Evolutionary conservation across 2,797 vertebrate genomes (phyloP), one percentile per base, ranked within the genome.

Genomic region (Gambusia yucatana): DNA sequence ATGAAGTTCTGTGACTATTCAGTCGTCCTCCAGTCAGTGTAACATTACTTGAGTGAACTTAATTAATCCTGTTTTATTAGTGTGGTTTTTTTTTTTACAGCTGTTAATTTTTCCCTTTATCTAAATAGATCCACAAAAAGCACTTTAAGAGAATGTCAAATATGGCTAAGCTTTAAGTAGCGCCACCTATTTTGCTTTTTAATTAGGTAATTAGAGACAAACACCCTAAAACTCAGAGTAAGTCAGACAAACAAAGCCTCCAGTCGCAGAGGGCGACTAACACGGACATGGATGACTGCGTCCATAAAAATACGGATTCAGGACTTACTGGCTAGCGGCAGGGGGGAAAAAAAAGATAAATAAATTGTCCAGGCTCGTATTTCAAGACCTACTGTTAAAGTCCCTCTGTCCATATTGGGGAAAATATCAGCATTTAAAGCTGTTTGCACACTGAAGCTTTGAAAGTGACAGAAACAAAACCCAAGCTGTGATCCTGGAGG

Each of bases 371-470:
- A 63, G 43, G 36, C 48, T 44, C 8, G 13, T 6, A 25, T 44
- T 6, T 0, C 0, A 47, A 52, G 63, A 39, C 28, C 48, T 43
- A 11, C n/a, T 46, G 73, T 77, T 57, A 22, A 78, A 14, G 25
- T 44, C 8, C 44, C 69, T 39, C 75, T 1, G 22, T 82, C 72
- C 76, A 79, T 72, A 48, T 69, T 75, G 48, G 80, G 81, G 75
- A 71, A 36, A 48, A 43, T 44, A 16, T 76, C 86, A 86, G 84
- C 73, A 80, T 69, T 81, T 81, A 22, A 84, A 48, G 28, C 65
- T 78, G 25, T 22, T 39, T 2, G 25, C 43, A 46, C 2, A 8
- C 3, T 14, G 28, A 46, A 50, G 52, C 50, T 65, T 16, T 25
- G 22, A 3, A 52, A 81, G 73, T 65, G 72, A 81, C 80, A 82